Percentiles rank a stretch among this genome's conserved stretches.
phyloP scores from a whole-genome alignment of 2,888 invertebrate species.

The Spodoptera littoralis region DNA sequence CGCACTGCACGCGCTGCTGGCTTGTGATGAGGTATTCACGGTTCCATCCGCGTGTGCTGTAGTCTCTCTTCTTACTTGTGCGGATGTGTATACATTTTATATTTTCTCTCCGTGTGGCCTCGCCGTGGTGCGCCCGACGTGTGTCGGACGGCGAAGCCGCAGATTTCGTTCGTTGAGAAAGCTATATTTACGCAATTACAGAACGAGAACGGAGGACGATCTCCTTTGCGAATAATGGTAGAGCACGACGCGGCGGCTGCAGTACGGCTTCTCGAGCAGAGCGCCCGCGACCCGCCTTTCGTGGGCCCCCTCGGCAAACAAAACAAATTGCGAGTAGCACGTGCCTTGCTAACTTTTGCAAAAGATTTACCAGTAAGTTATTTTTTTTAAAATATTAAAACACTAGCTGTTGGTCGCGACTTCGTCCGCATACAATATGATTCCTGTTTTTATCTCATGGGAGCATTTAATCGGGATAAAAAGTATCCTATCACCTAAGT shows the following conservation, averaged over 20 bases:
- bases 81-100: too few relatives aligned
- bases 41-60: not conserved
- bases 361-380: conserved; percentile 51
- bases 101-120: too few relatives aligned
- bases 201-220: conserved; percentile 56
- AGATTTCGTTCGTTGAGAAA: too few relatives aligned
- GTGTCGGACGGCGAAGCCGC: too few relatives aligned
- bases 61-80: not conserved
- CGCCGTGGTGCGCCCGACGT: too few relatives aligned
- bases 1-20: conserved; percentile 82
- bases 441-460: too few relatives aligned
- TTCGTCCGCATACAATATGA: too few relatives aligned
- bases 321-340: conserved; percentile 81
- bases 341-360: conserved; percentile 71
- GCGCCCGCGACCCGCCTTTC: conserved; percentile 83
- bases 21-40: conserved; percentile 64
- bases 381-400: not conserved
- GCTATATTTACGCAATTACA: conserved; percentile 10
- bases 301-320: conserved; percentile 85
- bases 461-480: too few relatives aligned
- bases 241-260: conserved; percentile 79
- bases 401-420: too few relatives aligned
- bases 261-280: conserved; percentile 82
- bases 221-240: conserved; percentile 78
- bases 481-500: too few relatives aligned